Base-by-base conservation (phyloP, 2,797 vertebrate species). In the Sandelia bainsii region DNA sequence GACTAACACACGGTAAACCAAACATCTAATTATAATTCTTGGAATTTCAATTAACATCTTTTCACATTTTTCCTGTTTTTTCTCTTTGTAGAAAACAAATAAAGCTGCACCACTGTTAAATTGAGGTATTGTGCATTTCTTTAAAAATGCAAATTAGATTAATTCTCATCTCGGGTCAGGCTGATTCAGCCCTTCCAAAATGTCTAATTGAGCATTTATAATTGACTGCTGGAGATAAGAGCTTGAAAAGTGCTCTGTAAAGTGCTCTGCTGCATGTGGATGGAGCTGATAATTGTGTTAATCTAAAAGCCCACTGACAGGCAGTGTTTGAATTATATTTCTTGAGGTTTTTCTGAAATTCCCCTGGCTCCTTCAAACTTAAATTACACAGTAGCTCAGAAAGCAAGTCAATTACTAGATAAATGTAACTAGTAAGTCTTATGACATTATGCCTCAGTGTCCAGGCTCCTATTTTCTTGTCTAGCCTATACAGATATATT, bases 221-320 rank as follows among this genome's bases (percentile, higher is more conserved):
- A 85, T 81, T 86, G 76, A 75, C 70, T 82, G 69, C 32, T 62
- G 54, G 27, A 62, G 82, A 85, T 81, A 84, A 86, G 72, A 74
- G 72, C 58, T 58, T 44, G n/a, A 66, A 66, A 25, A 2, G 46
- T 23, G 20, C 59, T 54, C 44, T 48, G 17, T 34, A 45, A 50
- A 65, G 66, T 54, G 70, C 51, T 50, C 11, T 53, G 73, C 71
- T 80, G 79, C 63, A 62, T 68, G 63, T 79, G 78, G 69, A 83
- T 75, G 32, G 53, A 82, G 86, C 79, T 80, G 77, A 85, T 88
- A 74, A 78, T n/a, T 76, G 44, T 81, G 66, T 76, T 76, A 68
- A 83, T 86, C 72, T 72, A 51, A 69, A 74, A 83, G n/a, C 58
- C 53, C 27, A 62, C 25, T 73, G 63, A 64, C 59, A 22, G 56